Evolutionary conservation across 2,113 vertebrate species (phyloP).

Genomic region (Ploceus nigricollis): DNA sequence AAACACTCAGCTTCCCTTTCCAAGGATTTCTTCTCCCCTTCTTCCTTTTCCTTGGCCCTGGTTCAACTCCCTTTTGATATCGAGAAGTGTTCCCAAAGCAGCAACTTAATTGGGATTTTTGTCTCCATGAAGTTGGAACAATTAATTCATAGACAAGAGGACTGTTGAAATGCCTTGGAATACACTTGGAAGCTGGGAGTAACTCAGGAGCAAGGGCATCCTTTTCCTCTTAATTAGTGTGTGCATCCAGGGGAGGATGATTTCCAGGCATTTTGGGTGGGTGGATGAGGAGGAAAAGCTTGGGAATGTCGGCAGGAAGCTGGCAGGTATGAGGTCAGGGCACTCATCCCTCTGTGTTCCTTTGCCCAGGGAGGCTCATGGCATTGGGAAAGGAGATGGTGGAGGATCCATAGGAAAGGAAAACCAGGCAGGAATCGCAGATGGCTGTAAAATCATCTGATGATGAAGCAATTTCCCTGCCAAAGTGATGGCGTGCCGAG

Average conservation of each 20-base stretch:
- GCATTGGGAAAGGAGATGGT: not conserved
- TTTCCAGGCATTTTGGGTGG: not conserved
- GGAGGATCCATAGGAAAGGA: not conserved
- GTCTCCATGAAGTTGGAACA: not conserved
- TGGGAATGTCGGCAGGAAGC: not conserved
- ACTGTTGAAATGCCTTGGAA: not conserved
- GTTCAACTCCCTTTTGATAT: not conserved
- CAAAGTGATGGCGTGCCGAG: accelerated
- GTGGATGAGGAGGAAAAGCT: not conserved
- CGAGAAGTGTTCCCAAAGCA: not conserved
- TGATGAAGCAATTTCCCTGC: not conserved
- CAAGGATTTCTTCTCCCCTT: not conserved
- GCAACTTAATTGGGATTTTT: not conserved
- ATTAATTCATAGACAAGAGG: not conserved
- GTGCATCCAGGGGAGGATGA: not conserved
- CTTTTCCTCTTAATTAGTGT: not conserved
- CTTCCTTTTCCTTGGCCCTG: not conserved
- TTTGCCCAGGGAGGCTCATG: not conserved
- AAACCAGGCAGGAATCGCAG: not conserved
- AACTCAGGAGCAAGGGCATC: not conserved
- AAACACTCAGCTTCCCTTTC: not conserved
- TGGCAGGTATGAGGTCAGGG: accelerated
- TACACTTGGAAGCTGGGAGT: not conserved
- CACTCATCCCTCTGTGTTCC: accelerated
- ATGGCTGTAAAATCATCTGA: not conserved